Evolutionary conservation across 2,797 vertebrate genomes (phyloP).

Genomic region (Neomorphus geoffroyi): DNA sequence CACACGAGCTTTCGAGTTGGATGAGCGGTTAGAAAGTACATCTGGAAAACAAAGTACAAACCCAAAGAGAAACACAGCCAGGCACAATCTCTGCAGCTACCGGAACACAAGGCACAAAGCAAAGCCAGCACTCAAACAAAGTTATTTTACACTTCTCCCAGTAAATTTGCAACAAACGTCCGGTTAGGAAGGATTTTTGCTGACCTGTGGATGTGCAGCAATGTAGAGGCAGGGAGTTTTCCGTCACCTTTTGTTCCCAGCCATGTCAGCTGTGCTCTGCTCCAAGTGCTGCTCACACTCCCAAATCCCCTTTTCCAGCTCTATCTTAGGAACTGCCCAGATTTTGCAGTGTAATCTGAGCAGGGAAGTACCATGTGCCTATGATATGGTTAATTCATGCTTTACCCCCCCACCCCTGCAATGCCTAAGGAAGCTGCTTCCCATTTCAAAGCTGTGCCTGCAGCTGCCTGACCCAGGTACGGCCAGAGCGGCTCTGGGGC

Average conservation of each 20-base stretch:
- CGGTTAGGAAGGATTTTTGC: background rate
- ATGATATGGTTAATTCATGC: constrained; percentile 72
- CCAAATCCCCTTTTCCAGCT: constrained; percentile 50
- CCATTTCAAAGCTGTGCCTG: constrained; percentile 46
- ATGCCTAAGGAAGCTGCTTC: constrained; percentile 48
- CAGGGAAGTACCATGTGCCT: constrained; percentile 73
- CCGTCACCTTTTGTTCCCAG: constrained; percentile 68
- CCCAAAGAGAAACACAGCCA: background rate
- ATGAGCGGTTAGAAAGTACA: background rate
- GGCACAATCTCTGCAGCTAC: background rate
- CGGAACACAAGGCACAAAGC: background rate
- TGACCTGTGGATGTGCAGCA: constrained; percentile 31
- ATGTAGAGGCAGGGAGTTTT: background rate
- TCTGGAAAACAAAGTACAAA: constrained; percentile 1
- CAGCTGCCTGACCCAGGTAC: constrained; percentile 13
- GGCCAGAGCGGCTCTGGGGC: background rate
- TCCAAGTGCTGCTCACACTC: constrained; percentile 53
- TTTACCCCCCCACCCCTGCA: constrained; percentile 38
- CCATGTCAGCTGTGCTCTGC: constrained; percentile 57
- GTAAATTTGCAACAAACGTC: background rate
- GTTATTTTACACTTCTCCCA: background rate
- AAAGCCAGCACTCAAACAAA: constrained; percentile 13
- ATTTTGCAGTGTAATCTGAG: constrained; percentile 76
- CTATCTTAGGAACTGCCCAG: constrained; percentile 68
- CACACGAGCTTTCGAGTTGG: background rate